Percentiles rank a stretch among this genome's conserved stretches.
Conservation (phyloP, 1,140 invertebrate species). For the Drosophila oshimai region DNA sequence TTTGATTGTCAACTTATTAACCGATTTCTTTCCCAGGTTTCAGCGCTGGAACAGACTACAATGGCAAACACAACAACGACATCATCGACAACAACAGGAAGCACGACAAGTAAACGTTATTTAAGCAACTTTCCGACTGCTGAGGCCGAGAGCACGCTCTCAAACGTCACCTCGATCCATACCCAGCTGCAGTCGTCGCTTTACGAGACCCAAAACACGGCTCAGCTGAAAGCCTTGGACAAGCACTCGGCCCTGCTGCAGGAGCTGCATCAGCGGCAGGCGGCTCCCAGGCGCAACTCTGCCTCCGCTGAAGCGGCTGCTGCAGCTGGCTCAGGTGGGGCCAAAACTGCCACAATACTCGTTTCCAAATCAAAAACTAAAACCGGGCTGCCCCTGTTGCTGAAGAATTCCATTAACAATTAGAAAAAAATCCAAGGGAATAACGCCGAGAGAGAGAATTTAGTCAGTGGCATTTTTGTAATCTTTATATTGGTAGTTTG, state of each 20-base stretch:
- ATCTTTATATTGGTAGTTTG: slow-evolving; percentile 75
- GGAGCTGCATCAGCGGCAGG: slow-evolving; percentile 73
- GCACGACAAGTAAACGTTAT: slow-evolving; percentile 75
- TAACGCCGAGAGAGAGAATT: slow-evolving; percentile 2
- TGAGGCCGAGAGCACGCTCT: slow-evolving; percentile 81
- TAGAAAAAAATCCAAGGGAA: slow-evolving; percentile 32
- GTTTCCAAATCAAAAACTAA: slow-evolving; percentile 83
- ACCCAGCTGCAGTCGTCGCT: slow-evolving; percentile 81
- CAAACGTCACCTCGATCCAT: slow-evolving; percentile 81
- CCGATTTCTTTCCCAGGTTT: slow-evolving; percentile 51
- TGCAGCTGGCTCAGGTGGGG: slow-evolving; percentile 39
- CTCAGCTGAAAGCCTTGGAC: slow-evolving; percentile 66
- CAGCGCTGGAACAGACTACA: slow-evolving; percentile 74
- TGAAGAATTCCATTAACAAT: slow-evolving; percentile 83
- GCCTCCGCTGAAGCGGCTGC: slow-evolving; percentile 41
- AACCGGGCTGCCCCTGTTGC: slow-evolving; percentile 82
- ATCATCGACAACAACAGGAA: slow-evolving; percentile 57
- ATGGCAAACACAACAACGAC: slow-evolving; percentile 70
- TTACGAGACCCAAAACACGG: slow-evolving; percentile 68
- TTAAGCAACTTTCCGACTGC: slow-evolving; percentile 72
- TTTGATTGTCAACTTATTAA: neutral
- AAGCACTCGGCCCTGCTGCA: slow-evolving; percentile 73
- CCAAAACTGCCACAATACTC: slow-evolving; percentile 82
- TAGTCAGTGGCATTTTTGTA: slow-evolving; percentile 62
- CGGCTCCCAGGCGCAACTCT: slow-evolving; percentile 32